Base-by-base conservation (phyloP, 2,797 vertebrate species). In the Cryptoblepharus egeriae region DNA sequence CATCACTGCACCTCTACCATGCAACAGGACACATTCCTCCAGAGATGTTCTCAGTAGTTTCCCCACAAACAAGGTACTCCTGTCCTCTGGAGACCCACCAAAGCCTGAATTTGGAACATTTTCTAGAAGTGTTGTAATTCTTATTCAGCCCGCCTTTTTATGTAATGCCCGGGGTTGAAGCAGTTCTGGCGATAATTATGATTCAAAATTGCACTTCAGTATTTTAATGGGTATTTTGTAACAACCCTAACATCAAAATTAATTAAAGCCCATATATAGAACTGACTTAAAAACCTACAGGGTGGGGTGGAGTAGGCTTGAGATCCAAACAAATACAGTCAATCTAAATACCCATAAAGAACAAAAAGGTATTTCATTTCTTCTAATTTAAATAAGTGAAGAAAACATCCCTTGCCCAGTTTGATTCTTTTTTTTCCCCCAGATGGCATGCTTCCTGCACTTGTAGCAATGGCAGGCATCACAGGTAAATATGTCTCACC, bases 161-260 rank as follows among this genome's bases (percentile, higher is more conserved):
- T 26, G 11, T 45, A 60, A 58, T 58, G 30, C n/a, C 61, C 49
- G 63, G 26, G 52, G 18, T 61, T 82, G 24, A 82, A 63, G 58
- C 26, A 58, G 76, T 24, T 71, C 12, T 49, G 39, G 32, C 20
- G 32, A 18, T 77, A 24, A 82, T 37, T 77, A n/a, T 16, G 35
- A 76, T 16, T 52, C 22, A 42, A 35, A n/a, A 57, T 60, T 15
- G 39, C 55, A 75, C 64, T 75, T 58, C 63, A 45, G 5, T 58
- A 9, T 82, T 82, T 69, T 69, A 82, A 82, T 15, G 49, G 55
- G 39, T 69, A 64, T 39, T 72, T 57, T 83, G 69, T 64, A 73
- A 67, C 22, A 28, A 24, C 39, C 22, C 24, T 63, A 73, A 83
- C 32, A 52, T 80, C 30, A 58, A 58, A 78, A 70, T 63, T 72